These are phyloP conservation scores for Rhamnusium bicolor DNA, from an alignment of 2,888 invertebrate genomes.

Conservation along the genomic window DNA sequence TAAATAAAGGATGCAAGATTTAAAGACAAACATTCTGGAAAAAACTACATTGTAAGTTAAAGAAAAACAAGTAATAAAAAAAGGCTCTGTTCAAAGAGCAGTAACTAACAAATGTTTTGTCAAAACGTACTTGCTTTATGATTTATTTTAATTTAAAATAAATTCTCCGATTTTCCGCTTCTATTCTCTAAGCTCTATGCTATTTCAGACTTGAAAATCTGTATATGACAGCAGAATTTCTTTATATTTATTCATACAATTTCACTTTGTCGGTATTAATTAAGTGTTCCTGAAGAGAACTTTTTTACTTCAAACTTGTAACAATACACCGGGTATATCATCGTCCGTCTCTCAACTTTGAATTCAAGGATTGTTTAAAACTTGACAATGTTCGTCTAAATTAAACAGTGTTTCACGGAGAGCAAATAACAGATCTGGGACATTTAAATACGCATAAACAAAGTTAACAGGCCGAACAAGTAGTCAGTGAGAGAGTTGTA, in stretches of 20 bases:
- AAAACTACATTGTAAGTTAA: no score
- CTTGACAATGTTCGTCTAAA: not conserved
- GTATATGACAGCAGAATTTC: no score
- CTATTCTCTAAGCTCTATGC: no score
- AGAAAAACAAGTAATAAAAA: no score
- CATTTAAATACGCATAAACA: conserved; percentile 29
- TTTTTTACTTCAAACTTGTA: not conserved
- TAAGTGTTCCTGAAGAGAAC: not conserved
- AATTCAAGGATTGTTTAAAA: not conserved
- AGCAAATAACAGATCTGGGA: conserved; percentile 18
- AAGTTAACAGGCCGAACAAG: conserved; percentile 27
- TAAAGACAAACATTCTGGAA: no score
- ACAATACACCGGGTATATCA: not conserved
- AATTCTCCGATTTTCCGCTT: no score
- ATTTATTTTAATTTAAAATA: no score
- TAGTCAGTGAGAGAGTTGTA: conserved; percentile 9
- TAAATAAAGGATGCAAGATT: no score
- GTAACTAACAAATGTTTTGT: no score
- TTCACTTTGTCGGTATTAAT: not conserved
- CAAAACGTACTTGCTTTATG: no score
- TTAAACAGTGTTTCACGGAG: not conserved
- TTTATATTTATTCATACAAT: not conserved
- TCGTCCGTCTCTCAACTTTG: not conserved
- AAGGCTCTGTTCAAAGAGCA: no score
- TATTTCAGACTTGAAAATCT: no score